These are phyloP conservation scores for Drosophila watanabei DNA, from an alignment of 1,140 invertebrate species.

Conservation along the genomic window DNA sequence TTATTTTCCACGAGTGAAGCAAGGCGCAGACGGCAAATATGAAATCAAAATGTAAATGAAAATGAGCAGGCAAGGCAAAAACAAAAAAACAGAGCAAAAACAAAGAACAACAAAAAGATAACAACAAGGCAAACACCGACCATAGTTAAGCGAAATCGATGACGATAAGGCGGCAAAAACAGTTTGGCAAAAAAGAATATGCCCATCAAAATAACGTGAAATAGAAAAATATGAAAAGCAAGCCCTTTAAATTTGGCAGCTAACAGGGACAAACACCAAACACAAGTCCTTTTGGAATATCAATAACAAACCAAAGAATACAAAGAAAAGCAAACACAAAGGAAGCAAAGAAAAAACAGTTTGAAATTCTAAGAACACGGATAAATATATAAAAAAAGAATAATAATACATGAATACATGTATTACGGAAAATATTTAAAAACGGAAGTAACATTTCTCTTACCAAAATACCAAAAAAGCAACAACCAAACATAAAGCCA, in stretches of 20 bases:
- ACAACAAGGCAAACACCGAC: constrained; percentile 23
- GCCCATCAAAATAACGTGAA: background rate
- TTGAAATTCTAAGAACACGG: background rate
- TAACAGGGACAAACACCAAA: constrained; percentile 1
- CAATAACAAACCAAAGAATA: constrained; percentile 9
- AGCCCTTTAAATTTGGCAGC: background rate
- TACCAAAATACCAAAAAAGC: constrained; percentile 49
- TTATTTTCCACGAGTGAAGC: constrained; percentile 57
- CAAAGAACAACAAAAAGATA: constrained; percentile 25
- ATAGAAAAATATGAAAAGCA: background rate
- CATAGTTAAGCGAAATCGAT: constrained; percentile 46
- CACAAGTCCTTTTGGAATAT: constrained; percentile 1
- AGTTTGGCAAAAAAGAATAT: constrained; percentile 26
- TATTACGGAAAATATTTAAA: background rate
- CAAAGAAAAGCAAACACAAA: constrained; percentile 9
- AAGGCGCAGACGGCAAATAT: constrained; percentile 61
- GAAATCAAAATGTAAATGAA: constrained; percentile 72
- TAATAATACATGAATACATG: constrained; percentile 13
- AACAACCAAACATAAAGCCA: constrained; percentile 23
- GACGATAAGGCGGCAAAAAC: constrained; percentile 45
- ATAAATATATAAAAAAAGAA: constrained; percentile 7
- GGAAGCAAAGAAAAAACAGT: constrained; percentile 27
- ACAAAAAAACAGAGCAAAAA: constrained; percentile 17
- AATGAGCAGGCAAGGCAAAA: constrained; percentile 54
- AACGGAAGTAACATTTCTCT: constrained; percentile 24